Percentiles rank a stretch among this genome's conserved stretches.
These are phyloP conservation scores for Sebastes hubbsi DNA, from an alignment of 2,797 vertebrate species.

Conservation along the genomic window DNA sequence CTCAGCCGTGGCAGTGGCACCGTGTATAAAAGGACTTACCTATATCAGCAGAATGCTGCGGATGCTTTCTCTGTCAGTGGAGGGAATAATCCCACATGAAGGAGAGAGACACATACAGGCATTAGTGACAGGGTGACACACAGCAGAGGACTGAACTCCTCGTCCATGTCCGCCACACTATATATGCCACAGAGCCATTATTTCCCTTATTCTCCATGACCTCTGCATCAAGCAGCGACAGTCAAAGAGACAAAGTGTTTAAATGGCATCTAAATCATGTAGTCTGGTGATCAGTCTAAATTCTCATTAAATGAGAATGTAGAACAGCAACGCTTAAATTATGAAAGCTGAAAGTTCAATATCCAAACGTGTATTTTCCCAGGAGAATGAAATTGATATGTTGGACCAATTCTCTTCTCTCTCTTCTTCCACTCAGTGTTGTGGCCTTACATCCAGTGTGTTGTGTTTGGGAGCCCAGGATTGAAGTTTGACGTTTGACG, in stretches of 20 bases:
- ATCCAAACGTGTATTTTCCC: background rate
- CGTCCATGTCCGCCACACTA: conserved; percentile 53
- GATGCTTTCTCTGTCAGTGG: conserved; percentile 85
- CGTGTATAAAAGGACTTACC: conserved; percentile 81
- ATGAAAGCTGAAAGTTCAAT: background rate
- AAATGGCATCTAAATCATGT: background rate
- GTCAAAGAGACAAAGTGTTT: conserved; percentile 33
- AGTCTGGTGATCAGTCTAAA: conserved; percentile 9
- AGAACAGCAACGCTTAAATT: conserved; percentile 7
- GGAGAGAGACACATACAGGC: conserved; percentile 84
- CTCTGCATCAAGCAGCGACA: conserved; percentile 54
- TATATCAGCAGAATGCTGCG: conserved; percentile 80
- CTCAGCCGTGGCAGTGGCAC: conserved; percentile 58
- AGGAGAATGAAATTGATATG: background rate
- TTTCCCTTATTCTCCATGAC: conserved; percentile 44
- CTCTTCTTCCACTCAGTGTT: background rate
- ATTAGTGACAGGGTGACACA: conserved; percentile 80
- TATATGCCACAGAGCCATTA: conserved; percentile 41
- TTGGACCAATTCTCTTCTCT: background rate
- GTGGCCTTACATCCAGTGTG: background rate
- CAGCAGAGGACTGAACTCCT: conserved; percentile 67
- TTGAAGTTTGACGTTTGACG: conserved; percentile 1
- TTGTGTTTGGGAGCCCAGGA: background rate
- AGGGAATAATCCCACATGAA: conserved; percentile 81
- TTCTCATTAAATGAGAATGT: conserved; percentile 68